Evolutionary conservation across 2,113 vertebrate species (phyloP).

Genomic region (Ranitomeya variabilis): DNA sequence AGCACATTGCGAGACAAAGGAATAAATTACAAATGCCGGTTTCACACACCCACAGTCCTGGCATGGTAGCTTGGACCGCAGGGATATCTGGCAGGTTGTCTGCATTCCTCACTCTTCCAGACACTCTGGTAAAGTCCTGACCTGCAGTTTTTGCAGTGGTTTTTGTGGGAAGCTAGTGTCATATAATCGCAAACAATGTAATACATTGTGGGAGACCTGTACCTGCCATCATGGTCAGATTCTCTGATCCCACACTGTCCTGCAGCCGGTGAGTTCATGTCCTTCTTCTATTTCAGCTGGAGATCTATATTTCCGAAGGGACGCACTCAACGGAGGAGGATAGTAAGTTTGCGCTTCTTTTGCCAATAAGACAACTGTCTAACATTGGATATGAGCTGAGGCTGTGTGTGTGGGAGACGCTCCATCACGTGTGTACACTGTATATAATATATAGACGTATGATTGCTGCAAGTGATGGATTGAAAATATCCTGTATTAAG

Average conservation of each 20-base stretch:
- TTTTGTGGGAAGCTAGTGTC: constrained; percentile 15
- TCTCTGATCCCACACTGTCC: constrained; percentile 4
- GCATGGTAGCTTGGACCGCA: constrained; percentile 4
- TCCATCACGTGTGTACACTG: too few relatives aligned
- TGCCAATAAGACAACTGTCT: not conserved
- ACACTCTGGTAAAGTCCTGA: constrained; percentile 36
- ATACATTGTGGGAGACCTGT: constrained; percentile 23
- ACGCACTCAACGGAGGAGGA: constrained; percentile 96
- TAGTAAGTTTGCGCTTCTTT: constrained; percentile 78
- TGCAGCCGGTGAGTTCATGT: constrained; percentile 47
- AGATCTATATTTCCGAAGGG: constrained; percentile 97
- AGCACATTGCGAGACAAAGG: constrained; percentile 22
- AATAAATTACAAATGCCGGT: constrained; percentile 50
- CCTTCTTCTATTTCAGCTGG: constrained; percentile 76
- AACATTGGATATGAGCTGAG: not conserved
- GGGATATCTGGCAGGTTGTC: constrained; percentile 40
- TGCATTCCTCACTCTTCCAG: constrained; percentile 44
- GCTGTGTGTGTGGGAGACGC: not conserved
- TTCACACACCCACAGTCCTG: constrained; percentile 54
- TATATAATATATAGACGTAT: too few relatives aligned
- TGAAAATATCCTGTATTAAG: too few relatives aligned
- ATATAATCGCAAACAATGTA: constrained; percentile 26
- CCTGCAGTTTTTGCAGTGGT: constrained; percentile 13
- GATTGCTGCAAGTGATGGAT: not conserved
- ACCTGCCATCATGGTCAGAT: constrained; percentile 22